Evolutionary conservation across 2,888 invertebrate genomes (phyloP).

Genomic region (Heliconius ethilla): DNA sequence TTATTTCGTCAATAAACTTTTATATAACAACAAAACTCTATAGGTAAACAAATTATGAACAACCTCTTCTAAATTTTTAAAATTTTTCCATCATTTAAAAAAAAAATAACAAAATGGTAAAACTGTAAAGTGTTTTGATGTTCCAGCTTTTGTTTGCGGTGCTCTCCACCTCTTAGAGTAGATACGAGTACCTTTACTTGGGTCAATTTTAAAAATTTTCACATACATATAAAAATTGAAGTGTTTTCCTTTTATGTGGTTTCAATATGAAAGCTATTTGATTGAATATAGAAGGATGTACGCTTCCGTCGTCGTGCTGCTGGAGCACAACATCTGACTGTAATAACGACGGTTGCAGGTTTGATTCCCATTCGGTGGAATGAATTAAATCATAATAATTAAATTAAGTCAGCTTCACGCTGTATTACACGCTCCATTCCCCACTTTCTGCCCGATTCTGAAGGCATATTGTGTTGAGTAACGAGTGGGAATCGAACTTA

Average conservation of each 20-base stretch:
- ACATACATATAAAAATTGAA: not conserved
- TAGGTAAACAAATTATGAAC: not conserved
- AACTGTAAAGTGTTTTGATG: slow-evolving; percentile 29
- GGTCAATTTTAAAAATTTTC: slow-evolving; percentile 14
- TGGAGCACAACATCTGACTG: no score
- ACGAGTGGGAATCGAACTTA: no score
- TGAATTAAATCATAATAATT: no score
- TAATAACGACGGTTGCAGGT: no score
- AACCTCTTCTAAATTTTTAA: not conserved
- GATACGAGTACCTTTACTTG: slow-evolving; percentile 9
- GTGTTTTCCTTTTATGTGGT: not conserved
- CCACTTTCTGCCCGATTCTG: no score
- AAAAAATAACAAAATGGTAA: slow-evolving; percentile 19
- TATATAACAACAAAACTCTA: not conserved
- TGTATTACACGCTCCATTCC: no score
- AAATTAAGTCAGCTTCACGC: no score
- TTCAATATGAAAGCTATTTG: not conserved
- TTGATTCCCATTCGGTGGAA: no score
- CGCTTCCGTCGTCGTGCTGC: no score
- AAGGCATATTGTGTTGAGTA: no score
- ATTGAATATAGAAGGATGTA: no score
- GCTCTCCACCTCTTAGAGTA: slow-evolving; percentile 15
- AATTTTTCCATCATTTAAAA: slow-evolving; percentile 22
- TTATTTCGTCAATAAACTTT: no score
- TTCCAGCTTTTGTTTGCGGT: slow-evolving; percentile 28